Conservation (phyloP, 2,888 invertebrate genomes). For the Toxonevra muliebris region DNA sequence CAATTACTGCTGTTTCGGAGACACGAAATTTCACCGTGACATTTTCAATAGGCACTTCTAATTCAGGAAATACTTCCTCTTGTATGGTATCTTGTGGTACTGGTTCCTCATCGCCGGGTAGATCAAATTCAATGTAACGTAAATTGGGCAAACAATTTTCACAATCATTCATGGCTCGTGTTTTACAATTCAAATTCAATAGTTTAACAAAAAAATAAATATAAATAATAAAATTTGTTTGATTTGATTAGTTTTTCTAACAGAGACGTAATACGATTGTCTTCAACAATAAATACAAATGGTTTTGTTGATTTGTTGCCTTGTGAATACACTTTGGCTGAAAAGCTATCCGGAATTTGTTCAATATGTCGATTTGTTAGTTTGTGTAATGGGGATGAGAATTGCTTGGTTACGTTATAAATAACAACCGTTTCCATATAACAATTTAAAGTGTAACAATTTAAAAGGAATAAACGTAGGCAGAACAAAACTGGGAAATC, state of each 20-base stretch:
- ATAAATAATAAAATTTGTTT: neutral
- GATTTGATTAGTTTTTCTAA: neutral
- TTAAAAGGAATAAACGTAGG: neutral
- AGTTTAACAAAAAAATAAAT: neutral
- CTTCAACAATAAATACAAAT: too few relatives aligned
- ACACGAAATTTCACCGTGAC: constrained; percentile 63
- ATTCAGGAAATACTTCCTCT: constrained; percentile 35
- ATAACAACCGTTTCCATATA: constrained; percentile 32
- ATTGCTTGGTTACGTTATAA: neutral
- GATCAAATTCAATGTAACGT: constrained; percentile 20
- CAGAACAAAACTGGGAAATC: too few relatives aligned
- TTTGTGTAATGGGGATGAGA: too few relatives aligned
- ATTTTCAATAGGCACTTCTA: constrained; percentile 52
- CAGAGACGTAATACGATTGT: neutral
- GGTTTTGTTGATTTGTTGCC: too few relatives aligned
- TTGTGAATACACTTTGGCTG: too few relatives aligned
- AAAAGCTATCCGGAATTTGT: too few relatives aligned
- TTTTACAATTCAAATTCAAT: constrained; percentile 14
- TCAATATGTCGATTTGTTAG: too few relatives aligned
- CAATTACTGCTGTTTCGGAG: constrained; percentile 56
- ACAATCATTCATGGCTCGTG: constrained; percentile 28
- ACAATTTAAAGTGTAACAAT: constrained; percentile 13
- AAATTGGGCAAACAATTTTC: constrained; percentile 43
- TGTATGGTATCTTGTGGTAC: too few relatives aligned
- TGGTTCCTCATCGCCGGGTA: neutral